A percentile compares a stretch with the other conserved stretches of the same genome.
Evolutionary conservation across 2,113 vertebrate species (phyloP).

Genomic region (Phoenicopterus ruber): DNA sequence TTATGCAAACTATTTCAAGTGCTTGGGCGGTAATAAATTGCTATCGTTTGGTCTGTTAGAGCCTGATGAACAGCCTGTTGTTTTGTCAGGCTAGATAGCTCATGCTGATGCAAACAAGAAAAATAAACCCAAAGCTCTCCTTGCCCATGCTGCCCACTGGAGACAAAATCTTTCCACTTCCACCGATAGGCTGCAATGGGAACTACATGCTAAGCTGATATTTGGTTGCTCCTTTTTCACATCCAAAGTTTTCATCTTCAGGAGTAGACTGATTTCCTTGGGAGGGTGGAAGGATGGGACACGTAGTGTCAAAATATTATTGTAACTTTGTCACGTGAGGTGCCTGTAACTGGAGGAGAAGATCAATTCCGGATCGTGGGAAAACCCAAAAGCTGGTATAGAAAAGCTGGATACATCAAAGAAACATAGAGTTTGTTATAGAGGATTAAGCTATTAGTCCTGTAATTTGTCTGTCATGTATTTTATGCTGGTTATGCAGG

Average conservation of each 20-base stretch:
- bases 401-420: neutral
- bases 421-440: neutral
- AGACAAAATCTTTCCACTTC: neutral
- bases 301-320: neutral
- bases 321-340: neutral
- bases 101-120: neutral
- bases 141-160: neutral
- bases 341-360: neutral
- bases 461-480: neutral
- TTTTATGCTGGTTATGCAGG: neutral
- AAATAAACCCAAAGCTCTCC: neutral
- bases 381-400: neutral
- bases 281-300: neutral
- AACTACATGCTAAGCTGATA: neutral
- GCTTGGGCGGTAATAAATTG: neutral
- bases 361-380: neutral
- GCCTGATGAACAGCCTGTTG: neutral
- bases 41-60: neutral
- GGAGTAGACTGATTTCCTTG: neutral
- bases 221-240: neutral
- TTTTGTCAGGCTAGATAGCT: neutral
- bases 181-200: neutral
- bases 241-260: neutral
- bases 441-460: neutral
- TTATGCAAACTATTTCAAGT: constrained; percentile 19